These are phyloP conservation scores for Ibidorhyncha struthersii DNA, from an alignment of 2,113 vertebrate species.

Conservation along the genomic window DNA sequence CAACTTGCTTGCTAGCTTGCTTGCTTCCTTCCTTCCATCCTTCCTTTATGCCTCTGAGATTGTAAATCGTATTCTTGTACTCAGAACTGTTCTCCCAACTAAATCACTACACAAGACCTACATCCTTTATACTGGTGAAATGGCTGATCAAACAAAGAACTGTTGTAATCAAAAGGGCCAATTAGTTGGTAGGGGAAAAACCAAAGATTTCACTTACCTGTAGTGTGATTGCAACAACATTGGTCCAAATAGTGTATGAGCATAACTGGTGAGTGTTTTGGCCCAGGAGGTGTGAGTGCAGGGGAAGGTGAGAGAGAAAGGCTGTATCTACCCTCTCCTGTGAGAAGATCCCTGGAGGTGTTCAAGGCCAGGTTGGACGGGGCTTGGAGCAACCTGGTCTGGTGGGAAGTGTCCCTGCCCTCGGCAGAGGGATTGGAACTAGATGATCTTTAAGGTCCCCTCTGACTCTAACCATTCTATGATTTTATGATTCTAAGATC, in stretches of 20 bases:
- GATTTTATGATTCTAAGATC: background rate
- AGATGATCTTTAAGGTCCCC: too few relatives aligned
- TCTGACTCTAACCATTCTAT: too few relatives aligned
- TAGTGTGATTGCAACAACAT: background rate
- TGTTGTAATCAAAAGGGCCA: background rate
- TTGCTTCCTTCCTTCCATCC: background rate
- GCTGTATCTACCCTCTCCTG: background rate
- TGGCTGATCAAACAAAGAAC: background rate
- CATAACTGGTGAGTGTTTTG: background rate
- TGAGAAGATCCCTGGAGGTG: background rate
- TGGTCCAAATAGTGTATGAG: background rate
- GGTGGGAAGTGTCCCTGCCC: too few relatives aligned
- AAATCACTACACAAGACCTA: background rate
- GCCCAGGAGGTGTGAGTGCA: background rate
- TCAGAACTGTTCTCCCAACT: background rate
- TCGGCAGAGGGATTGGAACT: too few relatives aligned
- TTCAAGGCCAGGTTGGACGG: too few relatives aligned
- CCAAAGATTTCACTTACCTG: background rate
- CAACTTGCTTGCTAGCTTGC: background rate
- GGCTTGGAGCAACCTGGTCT: too few relatives aligned
- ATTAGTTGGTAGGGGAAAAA: background rate
- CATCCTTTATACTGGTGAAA: background rate
- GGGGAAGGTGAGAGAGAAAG: background rate
- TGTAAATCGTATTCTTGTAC: background rate
- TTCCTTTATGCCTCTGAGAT: background rate